These are phyloP conservation scores for Acleris laterana DNA, from an alignment of 2,888 invertebrate species.

Conservation along the genomic window DNA sequence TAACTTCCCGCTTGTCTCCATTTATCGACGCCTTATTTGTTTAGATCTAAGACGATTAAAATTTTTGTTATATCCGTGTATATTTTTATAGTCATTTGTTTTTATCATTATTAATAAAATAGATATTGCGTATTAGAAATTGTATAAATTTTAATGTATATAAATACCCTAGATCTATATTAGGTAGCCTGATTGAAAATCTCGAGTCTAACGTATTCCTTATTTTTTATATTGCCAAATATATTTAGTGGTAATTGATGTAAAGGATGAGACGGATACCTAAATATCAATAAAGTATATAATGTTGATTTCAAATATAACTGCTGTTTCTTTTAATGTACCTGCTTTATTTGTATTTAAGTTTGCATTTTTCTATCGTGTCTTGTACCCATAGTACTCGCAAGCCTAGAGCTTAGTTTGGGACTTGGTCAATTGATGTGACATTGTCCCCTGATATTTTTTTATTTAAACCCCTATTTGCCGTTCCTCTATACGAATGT, in stretches of 20 bases:
- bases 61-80: conserved; percentile 61
- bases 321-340: conserved; percentile 51
- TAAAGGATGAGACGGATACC: conserved; percentile 67
- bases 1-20: conserved; percentile 9
- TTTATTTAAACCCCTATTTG: too few relatives aligned
- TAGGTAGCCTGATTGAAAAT: conserved; percentile 73
- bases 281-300: conserved; percentile 70
- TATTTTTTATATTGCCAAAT: conserved; percentile 84
- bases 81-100: conserved; percentile 74
- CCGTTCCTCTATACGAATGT: too few relatives aligned
- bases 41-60: conserved; percentile 44
- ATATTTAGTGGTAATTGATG: conserved; percentile 79
- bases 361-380: too few relatives aligned
- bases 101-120: conserved; percentile 53
- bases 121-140: conserved; percentile 56
- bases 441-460: too few relatives aligned
- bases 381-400: too few relatives aligned
- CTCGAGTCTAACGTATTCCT: conserved; percentile 78
- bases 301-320: conserved; percentile 74
- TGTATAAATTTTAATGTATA: conserved; percentile 50
- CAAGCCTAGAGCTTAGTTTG: too few relatives aligned
- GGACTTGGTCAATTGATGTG: too few relatives aligned
- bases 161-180: conserved; percentile 53
- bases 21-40: conserved; percentile 16
- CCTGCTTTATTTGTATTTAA: conserved; percentile 17